Base-by-base conservation (phyloP, 1,140 invertebrate genomes). In the Parasteatoda tepidariorum region DNA sequence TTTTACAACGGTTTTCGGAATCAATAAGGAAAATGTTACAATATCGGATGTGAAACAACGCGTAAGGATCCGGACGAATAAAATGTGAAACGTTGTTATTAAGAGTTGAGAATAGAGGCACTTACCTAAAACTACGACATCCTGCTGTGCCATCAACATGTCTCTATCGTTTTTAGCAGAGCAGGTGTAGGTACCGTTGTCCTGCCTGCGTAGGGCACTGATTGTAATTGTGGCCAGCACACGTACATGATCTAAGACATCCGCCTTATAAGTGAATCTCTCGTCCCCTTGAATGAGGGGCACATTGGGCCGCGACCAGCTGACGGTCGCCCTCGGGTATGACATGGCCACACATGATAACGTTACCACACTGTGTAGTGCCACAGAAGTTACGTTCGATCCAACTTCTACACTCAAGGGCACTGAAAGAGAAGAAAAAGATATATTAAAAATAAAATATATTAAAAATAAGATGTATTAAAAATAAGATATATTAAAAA, bases 111-210 rank as follows among this genome's bases (percentile, higher is more conserved):
- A 30, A 59, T 9, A 24, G 15, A 67, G 6, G 22, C 28, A 67
- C 78, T 86, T 62, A 81, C 83, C 81, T 64, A 83, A 57, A 64
- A 83, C 81, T 73, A 83, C 81, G 38, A 83, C 81, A 66, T 83
- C 81, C 61, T 83, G 81, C 34, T 70, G 38, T 7, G 81, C 81
- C 68, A 73, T 82, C 59, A 64, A 26, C 34, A 74, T 83, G 24
- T 62, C 64, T 62, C 62, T 67, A 1, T 68, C 22, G 74, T 83
- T 85, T 22, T 7, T 33, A 13, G 85, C 86, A 15, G 34, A 71
- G 61, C 86, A 86, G 11, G 64, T 31, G 75, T 86, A 86, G 22
- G 81, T 85, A 15, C 84, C 85, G 83, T 86, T 86, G 62, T 86
- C 84, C 7, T 54, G 54, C 24, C 81, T 38, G 9, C 34, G 57